Evolutionary conservation across 2,797 vertebrate genomes (phyloP).

Genomic region (Crenichthys baileyi): DNA sequence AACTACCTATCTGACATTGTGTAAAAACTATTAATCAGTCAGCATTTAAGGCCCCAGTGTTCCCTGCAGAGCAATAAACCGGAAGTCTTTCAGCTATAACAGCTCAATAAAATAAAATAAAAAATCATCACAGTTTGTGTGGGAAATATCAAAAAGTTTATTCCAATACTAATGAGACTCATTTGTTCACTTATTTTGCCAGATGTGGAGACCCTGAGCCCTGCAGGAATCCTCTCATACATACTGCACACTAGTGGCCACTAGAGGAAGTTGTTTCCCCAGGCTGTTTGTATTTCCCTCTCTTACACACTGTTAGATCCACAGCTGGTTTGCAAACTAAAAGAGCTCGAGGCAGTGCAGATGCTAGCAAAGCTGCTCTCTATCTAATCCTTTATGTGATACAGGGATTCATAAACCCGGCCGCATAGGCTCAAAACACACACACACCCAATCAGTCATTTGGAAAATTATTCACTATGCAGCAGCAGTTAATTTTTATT

Average conservation of each 20-base stretch:
- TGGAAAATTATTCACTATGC: not conserved
- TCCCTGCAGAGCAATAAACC: not conserved
- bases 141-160: not conserved
- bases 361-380: not conserved
- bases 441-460: not conserved
- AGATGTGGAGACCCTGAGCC: not conserved
- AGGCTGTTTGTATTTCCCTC: constrained; percentile 17
- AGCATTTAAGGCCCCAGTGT: not conserved
- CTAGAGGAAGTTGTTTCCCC: constrained; percentile 75
- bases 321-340: constrained; percentile 17
- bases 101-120: not conserved
- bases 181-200: not conserved
- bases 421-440: too few species aligned
- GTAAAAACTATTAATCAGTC: not conserved
- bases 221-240: constrained; percentile 14
- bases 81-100: not conserved
- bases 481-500: constrained; percentile 35
- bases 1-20: not conserved
- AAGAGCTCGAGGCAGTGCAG: constrained; percentile 33
- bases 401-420: not conserved
- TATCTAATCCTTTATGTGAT: not conserved
- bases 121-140: not conserved
- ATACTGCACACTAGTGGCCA: constrained; percentile 47
- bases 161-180: not conserved
- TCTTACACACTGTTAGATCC: constrained; percentile 1